Evolutionary conservation across 1,140 invertebrate species (phyloP).

Genomic region (Vanessa atalanta): DNA sequence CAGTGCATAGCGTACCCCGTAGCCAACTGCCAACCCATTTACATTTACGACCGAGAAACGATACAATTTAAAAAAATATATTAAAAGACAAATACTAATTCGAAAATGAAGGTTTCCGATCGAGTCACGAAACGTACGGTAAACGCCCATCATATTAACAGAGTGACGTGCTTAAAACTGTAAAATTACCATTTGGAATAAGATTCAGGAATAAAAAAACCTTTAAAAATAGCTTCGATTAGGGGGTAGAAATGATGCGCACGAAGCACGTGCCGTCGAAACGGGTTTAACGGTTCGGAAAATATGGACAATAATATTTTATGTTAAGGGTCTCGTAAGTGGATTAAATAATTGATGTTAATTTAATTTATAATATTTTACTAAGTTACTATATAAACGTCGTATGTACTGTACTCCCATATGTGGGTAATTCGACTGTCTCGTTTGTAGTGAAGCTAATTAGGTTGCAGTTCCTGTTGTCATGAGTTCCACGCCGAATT

Average conservation of each 20-base stretch:
- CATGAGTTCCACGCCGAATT: too few species aligned
- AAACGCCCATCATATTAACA: constrained; percentile 71
- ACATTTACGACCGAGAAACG: constrained; percentile 50
- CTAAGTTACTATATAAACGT: too few species aligned
- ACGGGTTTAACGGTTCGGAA: constrained; percentile 42
- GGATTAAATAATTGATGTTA: constrained; percentile 3
- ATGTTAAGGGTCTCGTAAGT: constrained; percentile 12
- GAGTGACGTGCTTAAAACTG: constrained; percentile 79
- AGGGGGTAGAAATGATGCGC: constrained; percentile 48
- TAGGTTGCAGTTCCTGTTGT: too few species aligned
- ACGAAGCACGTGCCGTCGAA: constrained; percentile 46
- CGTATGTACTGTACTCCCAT: too few species aligned
- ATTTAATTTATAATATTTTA: background rate
- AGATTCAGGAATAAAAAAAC: constrained; percentile 54
- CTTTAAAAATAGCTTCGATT: constrained; percentile 46
- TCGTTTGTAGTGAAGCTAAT: too few species aligned
- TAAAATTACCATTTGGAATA: constrained; percentile 76
- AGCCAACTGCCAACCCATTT: constrained; percentile 43
- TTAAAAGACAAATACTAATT: constrained; percentile 60
- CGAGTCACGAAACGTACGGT: constrained; percentile 66
- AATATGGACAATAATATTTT: constrained; percentile 40
- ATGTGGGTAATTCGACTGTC: too few species aligned
- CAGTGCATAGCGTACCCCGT: constrained; percentile 24
- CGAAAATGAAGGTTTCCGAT: constrained; percentile 51
- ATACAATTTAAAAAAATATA: constrained; percentile 55